A percentile compares a stretch with the other conserved stretches of the same genome.
Conservation (phyloP, 2,888 invertebrate species). For the Epirrita christyi region DNA sequence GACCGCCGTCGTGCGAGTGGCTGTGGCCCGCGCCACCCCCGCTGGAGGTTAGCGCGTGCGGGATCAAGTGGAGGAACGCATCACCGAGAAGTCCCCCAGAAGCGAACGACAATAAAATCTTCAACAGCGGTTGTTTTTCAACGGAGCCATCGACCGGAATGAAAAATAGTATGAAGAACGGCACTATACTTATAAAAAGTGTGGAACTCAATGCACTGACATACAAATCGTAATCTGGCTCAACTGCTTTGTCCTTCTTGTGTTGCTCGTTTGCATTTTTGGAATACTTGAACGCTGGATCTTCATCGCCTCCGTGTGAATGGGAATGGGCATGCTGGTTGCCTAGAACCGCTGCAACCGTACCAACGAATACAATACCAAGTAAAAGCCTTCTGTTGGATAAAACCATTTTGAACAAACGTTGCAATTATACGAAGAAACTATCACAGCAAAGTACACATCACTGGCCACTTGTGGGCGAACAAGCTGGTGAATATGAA, state of each 20-base stretch:
- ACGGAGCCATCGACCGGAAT: slow-evolving; percentile 95
- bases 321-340: slow-evolving; percentile 78
- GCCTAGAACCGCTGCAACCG: slow-evolving; percentile 54
- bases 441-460: background rate
- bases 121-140: slow-evolving; percentile 93
- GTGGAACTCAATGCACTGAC: slow-evolving; percentile 95
- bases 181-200: slow-evolving; percentile 96
- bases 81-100: slow-evolving; percentile 98
- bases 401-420: slow-evolving; percentile 44
- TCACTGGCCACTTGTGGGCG: background rate
- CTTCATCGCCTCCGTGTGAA: slow-evolving; percentile 79
- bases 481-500: too few relatives aligned
- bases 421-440: background rate
- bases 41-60: slow-evolving; percentile 90
- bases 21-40: slow-evolving; percentile 77
- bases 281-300: slow-evolving; percentile 94
- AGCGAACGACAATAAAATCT: slow-evolving; percentile 96
- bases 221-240: slow-evolving; percentile 86
- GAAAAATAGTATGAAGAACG: slow-evolving; percentile 95
- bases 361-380: slow-evolving; percentile 47
- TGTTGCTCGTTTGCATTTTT: slow-evolving; percentile 83
- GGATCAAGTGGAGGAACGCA: slow-evolving; percentile 99
- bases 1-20: slow-evolving; percentile 80
- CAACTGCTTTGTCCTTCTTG: slow-evolving; percentile 67
- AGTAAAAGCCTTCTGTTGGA: slow-evolving; percentile 45